These are phyloP conservation scores for Apis laboriosa DNA, from an alignment of 1,140 invertebrate species.

Conservation along the genomic window DNA sequence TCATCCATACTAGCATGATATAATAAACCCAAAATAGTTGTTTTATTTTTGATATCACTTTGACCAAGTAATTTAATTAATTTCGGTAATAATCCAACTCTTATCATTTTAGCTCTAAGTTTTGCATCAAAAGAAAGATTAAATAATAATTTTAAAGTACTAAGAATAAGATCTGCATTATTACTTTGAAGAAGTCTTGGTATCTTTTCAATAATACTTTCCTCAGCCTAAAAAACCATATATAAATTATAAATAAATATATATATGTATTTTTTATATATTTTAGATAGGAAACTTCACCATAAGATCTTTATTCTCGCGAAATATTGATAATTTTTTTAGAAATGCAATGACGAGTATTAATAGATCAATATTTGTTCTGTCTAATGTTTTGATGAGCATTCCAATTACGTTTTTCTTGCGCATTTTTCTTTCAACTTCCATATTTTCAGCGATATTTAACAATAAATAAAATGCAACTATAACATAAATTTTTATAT, in stretches of 20 bases:
- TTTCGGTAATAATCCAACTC: conserved; percentile 93
- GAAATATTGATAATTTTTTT: conserved; percentile 96
- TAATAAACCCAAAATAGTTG: conserved; percentile 92
- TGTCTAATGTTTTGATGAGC: conserved; percentile 93
- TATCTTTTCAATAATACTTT: conserved; percentile 88
- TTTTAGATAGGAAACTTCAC: conserved; percentile 73
- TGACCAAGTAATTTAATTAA: conserved; percentile 89
- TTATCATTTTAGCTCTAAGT: conserved; percentile 93
- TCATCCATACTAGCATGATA: conserved; percentile 98
- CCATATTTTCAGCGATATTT: conserved; percentile 97
- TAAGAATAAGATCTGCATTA: conserved; percentile 92
- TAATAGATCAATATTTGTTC: conserved; percentile 92
- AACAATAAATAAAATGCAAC: conserved; percentile 95
- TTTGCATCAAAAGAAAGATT: conserved; percentile 98
- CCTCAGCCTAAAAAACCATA: conserved; percentile 79
- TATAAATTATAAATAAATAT: conserved; percentile 38
- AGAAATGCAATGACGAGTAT: conserved; percentile 96
- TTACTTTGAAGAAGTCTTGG: conserved; percentile 87
- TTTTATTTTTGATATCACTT: conserved; percentile 91
- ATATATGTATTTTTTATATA: conserved; percentile 28
- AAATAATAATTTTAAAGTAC: conserved; percentile 93
- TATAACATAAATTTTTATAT: conserved; percentile 62
- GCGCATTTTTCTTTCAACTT: conserved; percentile 98
- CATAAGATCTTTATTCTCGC: conserved; percentile 97
- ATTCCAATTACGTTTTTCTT: conserved; percentile 95